Percentiles rank a stretch among this genome's conserved stretches.
Conservation (phyloP, 2,888 invertebrate genomes). For the Phoronis australis region DNA sequence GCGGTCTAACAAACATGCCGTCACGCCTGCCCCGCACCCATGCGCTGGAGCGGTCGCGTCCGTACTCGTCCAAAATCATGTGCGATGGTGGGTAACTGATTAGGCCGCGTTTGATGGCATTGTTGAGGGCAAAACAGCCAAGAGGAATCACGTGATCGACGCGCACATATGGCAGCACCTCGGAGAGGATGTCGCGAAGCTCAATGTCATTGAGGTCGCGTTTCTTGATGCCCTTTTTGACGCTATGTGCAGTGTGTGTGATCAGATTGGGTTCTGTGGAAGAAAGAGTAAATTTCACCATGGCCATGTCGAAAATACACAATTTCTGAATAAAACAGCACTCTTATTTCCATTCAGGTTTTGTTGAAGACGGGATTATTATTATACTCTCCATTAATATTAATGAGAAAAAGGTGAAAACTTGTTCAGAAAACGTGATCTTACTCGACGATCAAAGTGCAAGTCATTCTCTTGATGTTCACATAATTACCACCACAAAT, state of each 20-base stretch:
- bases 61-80: slow-evolving; percentile 70
- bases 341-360: too few species aligned
- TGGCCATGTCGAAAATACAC: too few species aligned
- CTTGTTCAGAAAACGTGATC: too few species aligned
- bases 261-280: slow-evolving; percentile 77
- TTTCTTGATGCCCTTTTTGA: slow-evolving; percentile 74
- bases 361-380: too few species aligned
- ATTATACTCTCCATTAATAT: too few species aligned
- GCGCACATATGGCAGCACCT: slow-evolving; percentile 76
- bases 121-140: slow-evolving; percentile 58
- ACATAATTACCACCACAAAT: too few species aligned
- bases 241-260: slow-evolving; percentile 88
- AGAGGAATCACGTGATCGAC: slow-evolving; percentile 86
- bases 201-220: slow-evolving; percentile 78
- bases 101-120: slow-evolving; percentile 66
- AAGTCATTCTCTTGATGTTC: too few species aligned
- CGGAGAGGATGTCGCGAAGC: slow-evolving; percentile 75
- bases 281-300: too few species aligned
- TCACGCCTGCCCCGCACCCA: slow-evolving; percentile 50
- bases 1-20: slow-evolving; percentile 65
- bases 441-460: too few species aligned
- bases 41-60: slow-evolving; percentile 31
- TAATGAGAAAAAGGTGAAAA: too few species aligned
- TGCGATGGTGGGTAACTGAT: slow-evolving; percentile 78
- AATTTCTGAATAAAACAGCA: too few species aligned